phyloP scores from a whole-genome alignment of 1,140 invertebrate genomes.

The Papilio machaon region DNA sequence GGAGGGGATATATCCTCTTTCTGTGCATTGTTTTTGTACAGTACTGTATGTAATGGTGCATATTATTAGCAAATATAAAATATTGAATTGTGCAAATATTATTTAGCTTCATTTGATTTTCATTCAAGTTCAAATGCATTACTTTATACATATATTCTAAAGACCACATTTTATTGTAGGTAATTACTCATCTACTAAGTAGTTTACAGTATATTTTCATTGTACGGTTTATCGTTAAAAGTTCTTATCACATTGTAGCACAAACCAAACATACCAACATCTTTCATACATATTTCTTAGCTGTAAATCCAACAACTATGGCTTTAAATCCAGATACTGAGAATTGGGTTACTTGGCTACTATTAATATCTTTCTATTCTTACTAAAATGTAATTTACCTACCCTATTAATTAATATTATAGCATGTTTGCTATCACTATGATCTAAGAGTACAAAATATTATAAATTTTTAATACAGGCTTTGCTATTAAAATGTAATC shows the following conservation, averaged over 20 bases:
- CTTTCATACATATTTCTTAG: background rate
- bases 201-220: background rate
- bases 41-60: constrained; percentile 3
- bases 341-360: too few species aligned
- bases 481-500: background rate
- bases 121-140: background rate
- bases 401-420: too few species aligned
- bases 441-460: too few species aligned
- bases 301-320: background rate
- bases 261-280: background rate
- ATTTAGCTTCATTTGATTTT: background rate
- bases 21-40: background rate
- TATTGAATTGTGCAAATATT: background rate
- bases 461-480: background rate
- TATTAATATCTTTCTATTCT: too few species aligned
- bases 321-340: too few species aligned
- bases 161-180: background rate
- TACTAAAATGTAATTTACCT: too few species aligned
- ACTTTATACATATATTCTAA: background rate
- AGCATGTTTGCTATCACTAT: too few species aligned
- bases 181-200: background rate
- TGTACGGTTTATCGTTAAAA: background rate
- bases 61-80: constrained; percentile 3
- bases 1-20: too few species aligned
- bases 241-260: background rate